Conservation (phyloP, 2,888 invertebrate species). For the Polydesmus complanatus region DNA sequence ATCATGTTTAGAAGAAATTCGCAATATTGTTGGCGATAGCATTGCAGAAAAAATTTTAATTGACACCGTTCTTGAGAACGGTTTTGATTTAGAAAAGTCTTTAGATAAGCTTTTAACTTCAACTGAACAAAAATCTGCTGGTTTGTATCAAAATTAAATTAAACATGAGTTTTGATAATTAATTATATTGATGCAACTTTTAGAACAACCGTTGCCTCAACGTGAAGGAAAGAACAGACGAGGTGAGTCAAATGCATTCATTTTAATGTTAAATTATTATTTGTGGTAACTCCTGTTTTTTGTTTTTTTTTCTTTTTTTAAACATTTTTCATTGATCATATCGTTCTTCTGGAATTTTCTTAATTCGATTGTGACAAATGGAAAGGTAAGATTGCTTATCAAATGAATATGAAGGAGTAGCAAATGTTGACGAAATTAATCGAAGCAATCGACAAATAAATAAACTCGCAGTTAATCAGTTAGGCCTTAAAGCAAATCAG, state of each 20-base stretch:
- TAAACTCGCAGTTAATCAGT: too few relatives aligned
- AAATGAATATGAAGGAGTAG: neutral
- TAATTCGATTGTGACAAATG: neutral
- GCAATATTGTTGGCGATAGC: slow-evolving; percentile 62
- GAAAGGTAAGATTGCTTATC: neutral
- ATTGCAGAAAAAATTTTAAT: slow-evolving; percentile 56
- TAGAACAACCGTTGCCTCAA: slow-evolving; percentile 33
- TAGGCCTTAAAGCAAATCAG: too few relatives aligned
- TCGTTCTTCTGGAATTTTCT: neutral
- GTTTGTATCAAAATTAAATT: too few relatives aligned
- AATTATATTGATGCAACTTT: slow-evolving; percentile 29
- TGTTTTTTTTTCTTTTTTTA: neutral
- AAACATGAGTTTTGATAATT: neutral
- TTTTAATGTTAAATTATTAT: slow-evolving; percentile 20
- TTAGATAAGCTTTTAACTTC: slow-evolving; percentile 54
- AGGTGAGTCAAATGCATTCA: slow-evolving; percentile 26
- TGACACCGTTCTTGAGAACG: slow-evolving; percentile 52
- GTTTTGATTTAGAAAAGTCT: slow-evolving; percentile 57
- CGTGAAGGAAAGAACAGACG: slow-evolving; percentile 27
- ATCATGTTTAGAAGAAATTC: slow-evolving; percentile 70
- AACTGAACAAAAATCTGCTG: too few relatives aligned
- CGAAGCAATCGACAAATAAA: too few relatives aligned
- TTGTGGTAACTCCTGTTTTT: neutral
- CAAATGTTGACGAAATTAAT: too few relatives aligned
- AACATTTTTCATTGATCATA: neutral